Evolutionary conservation across 2,797 vertebrate species (phyloP).

Genomic region (Mallotus villosus): DNA sequence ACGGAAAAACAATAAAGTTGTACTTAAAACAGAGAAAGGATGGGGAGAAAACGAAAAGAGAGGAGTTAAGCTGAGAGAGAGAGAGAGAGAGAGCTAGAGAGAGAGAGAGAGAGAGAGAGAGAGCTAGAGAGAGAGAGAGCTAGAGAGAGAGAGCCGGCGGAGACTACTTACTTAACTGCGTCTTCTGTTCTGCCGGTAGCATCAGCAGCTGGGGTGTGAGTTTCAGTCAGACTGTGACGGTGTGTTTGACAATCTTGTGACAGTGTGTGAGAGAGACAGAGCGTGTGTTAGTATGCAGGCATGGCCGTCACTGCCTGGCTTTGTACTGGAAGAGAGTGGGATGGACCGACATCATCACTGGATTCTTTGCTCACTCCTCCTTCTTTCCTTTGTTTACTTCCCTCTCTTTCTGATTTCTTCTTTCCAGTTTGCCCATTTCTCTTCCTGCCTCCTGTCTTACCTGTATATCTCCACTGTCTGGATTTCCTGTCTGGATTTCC

Average conservation of each 20-base stretch:
- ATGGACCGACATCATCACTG: conserved; percentile 59
- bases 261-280: conserved; percentile 35
- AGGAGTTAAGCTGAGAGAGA: conserved; percentile 33
- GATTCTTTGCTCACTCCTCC: conserved; percentile 29
- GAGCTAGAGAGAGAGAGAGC: not conserved
- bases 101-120: conserved; percentile 34
- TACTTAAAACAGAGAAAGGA: too few relatives aligned
- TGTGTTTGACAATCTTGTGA: conserved; percentile 15
- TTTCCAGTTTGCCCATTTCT: too few relatives aligned
- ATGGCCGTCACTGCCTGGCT: conserved; percentile 48
- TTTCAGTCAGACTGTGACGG: conserved; percentile 28
- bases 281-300: conserved; percentile 54
- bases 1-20: not conserved
- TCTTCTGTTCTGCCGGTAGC: conserved; percentile 45
- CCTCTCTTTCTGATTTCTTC: too few relatives aligned
- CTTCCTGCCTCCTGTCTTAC: too few relatives aligned
- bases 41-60: not conserved
- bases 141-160: not conserved
- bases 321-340: conserved; percentile 65
- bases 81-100: conserved; percentile 31
- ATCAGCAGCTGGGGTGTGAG: conserved; percentile 44
- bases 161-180: conserved; percentile 36
- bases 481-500: conserved; percentile 2
- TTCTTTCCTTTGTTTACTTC: not conserved
- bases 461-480: not conserved